phyloP scores from a whole-genome alignment of 2,113 vertebrate genomes.

The Sialia sialis region DNA sequence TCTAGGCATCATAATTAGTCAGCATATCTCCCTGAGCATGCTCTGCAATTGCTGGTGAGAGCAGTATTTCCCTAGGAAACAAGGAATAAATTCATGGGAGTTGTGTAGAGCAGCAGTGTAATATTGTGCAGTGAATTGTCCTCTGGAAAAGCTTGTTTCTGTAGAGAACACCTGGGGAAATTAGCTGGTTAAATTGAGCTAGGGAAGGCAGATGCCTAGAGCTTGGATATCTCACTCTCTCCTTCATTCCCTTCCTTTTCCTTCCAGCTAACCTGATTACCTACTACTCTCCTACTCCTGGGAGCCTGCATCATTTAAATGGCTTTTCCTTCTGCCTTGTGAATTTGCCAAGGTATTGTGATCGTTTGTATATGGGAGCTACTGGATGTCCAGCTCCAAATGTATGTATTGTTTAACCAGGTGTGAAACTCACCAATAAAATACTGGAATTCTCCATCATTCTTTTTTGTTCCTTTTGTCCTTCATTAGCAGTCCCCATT shows the following conservation, averaged over 20 bases:
- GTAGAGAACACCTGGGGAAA: background rate
- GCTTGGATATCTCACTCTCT: background rate
- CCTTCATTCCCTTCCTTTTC: background rate
- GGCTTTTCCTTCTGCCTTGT: background rate
- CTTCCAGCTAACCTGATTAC: background rate
- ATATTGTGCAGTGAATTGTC: background rate
- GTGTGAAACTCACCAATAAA: conserved; percentile 12
- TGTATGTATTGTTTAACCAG: background rate
- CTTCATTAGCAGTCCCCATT: background rate
- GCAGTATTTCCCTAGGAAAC: background rate
- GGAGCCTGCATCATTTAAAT: background rate
- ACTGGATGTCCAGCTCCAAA: background rate
- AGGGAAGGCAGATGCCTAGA: background rate
- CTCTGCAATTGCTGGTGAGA: background rate
- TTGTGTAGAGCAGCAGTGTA: background rate
- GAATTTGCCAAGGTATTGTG: background rate
- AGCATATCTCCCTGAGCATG: fast-evolving
- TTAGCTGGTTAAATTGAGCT: background rate
- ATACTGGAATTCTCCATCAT: background rate
- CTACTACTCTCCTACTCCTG: background rate
- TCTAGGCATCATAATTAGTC: background rate
- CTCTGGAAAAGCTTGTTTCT: background rate
- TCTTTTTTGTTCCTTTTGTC: background rate
- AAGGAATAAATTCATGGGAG: background rate
- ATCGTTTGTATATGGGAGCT: background rate